Base-by-base conservation (phyloP, 2,888 invertebrate genomes). In the Cephus runcator region DNA sequence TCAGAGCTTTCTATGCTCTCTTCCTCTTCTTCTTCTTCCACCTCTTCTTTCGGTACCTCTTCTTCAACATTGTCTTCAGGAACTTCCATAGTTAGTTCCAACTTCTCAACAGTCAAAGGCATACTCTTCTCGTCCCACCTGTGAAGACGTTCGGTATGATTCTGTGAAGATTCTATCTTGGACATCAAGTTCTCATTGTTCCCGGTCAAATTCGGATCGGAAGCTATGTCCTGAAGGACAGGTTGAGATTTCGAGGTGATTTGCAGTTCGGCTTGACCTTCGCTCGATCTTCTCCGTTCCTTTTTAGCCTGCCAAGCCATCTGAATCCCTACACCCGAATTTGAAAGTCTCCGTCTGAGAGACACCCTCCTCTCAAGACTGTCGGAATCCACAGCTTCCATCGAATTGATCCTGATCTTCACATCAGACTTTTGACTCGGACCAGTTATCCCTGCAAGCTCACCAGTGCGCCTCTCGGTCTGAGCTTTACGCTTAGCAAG, bases 331-430 rank as follows among this genome's bases (percentile, higher is more conserved):
- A 89, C 87, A 75, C 92, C 90, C 11, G 93, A 92, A 31, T 92
- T 93, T 0, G 94, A 94, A 3, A 92, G 83, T 84, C 92, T 88
- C 79, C 94, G 92, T 36, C 92, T 90, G 4, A 93, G 82, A 34
- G 93, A 92, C 80, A 92, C 90, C 68, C 92, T 92, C 30, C 92
- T 89, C 82, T 93, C 93, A 36, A 93, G 90, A 12, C 87, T 89
- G 1, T 89, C 86, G 15, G 92, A 92, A 73, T 93, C 92, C 15
- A 92, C 91, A 83, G 92, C 92, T 30, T 93, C 92, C 85, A 92
- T 92, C 1, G 93, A 93, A 78, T 93, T 93, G 1, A 93, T 92
- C 79, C 93, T 92, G 80, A 93, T 93, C 76, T 89, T 91, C 23
- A 92, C 91, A 34, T 56, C 79, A 9, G 75, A 79, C 73, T 73